phyloP scores from a whole-genome alignment of 2,797 vertebrate genomes.

The Serranus cabrilla region DNA sequence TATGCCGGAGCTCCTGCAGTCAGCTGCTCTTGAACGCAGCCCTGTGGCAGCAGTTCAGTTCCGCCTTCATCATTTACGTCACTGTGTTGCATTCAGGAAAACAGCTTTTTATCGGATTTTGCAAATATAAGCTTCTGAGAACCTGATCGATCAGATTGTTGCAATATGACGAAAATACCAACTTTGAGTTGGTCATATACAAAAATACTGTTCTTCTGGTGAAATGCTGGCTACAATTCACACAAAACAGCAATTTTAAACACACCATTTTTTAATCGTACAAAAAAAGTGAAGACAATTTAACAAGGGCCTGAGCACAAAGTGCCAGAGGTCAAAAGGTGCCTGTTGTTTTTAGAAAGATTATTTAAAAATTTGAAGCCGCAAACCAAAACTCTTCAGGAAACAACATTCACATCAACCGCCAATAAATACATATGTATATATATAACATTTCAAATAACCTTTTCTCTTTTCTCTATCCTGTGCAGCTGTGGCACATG shows the following conservation, averaged over 20 bases:
- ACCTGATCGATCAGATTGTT: neutral
- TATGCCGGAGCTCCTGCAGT: neutral
- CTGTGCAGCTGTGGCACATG: neutral
- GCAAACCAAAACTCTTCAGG: no score
- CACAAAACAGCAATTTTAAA: no score
- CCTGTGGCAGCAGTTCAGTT: neutral
- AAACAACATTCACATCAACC: no score
- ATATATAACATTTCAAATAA: no score
- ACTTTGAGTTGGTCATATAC: neutral
- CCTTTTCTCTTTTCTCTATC: neutral
- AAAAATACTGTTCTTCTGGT: neutral
- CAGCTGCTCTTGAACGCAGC: conserved; percentile 3
- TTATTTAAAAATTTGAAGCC: no score
- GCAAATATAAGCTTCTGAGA: no score
- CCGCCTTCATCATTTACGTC: neutral
- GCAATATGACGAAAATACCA: neutral
- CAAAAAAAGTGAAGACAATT: no score
- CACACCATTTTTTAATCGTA: no score
- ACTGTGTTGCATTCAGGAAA: conserved; percentile 11
- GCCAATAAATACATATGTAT: no score
- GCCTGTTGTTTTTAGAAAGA: no score
- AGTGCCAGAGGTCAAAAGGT: no score
- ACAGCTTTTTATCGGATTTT: neutral
- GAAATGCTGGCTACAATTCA: neutral
- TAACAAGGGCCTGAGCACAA: no score